A percentile compares a stretch with the other conserved stretches of the same genome.
phyloP scores from a whole-genome alignment of 2,888 invertebrate genomes.

The Spodoptera picta region DNA sequence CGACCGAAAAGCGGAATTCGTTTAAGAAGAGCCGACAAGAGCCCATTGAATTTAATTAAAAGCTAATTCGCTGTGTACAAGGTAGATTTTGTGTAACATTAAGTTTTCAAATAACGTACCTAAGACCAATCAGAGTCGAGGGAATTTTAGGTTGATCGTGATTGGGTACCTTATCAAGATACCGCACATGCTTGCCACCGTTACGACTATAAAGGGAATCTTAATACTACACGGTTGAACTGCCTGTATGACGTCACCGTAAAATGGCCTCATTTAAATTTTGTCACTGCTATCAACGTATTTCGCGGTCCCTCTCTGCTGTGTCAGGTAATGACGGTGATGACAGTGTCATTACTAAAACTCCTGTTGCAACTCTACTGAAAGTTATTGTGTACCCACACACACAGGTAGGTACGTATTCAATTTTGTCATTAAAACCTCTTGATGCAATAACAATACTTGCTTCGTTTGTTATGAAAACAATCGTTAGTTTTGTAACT shows the following conservation, averaged over 20 bases:
- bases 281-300: slow-evolving; percentile 40
- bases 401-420: slow-evolving; percentile 2
- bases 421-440: slow-evolving; percentile 2
- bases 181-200: slow-evolving; percentile 9
- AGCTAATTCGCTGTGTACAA: neutral
- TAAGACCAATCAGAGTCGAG: too few species aligned
- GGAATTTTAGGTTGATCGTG: neutral
- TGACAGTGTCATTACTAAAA: slow-evolving; percentile 27
- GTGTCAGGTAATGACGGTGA: slow-evolving; percentile 36
- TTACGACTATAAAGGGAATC: slow-evolving; percentile 22
- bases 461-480: neutral
- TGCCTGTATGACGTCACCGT: slow-evolving; percentile 44
- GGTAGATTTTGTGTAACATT: too few species aligned
- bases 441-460: neutral
- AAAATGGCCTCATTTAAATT: slow-evolving; percentile 38
- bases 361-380: slow-evolving; percentile 18
- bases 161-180: slow-evolving; percentile 2
- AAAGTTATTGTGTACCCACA: slow-evolving; percentile 8
- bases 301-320: slow-evolving; percentile 26
- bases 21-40: neutral
- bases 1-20: slow-evolving; percentile 7
- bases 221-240: slow-evolving; percentile 26
- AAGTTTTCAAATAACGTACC: neutral
- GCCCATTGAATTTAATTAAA: slow-evolving; percentile 9
- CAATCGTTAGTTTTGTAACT: neutral